Conservation (phyloP, 2,113 vertebrate species). For the Thunnus maccoyii region DNA sequence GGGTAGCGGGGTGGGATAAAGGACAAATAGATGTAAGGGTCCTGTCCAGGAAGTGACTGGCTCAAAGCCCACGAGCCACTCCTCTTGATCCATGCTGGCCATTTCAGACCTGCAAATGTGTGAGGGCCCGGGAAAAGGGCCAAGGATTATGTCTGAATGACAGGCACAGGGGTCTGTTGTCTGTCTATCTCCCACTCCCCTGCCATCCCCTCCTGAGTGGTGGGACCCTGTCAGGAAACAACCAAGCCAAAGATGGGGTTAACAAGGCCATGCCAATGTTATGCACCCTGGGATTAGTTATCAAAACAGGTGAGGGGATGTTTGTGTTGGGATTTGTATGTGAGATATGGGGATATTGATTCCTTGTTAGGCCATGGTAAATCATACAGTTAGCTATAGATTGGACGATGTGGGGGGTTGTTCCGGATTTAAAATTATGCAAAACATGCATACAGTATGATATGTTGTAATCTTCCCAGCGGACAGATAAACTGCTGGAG, state of each 20-base stretch:
- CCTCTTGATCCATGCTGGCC: conserved; percentile 65
- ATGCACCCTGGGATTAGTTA: conserved; percentile 49
- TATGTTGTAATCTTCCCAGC: conserved; percentile 68
- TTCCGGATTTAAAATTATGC: conserved; percentile 17
- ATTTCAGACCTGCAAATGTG: conserved; percentile 68
- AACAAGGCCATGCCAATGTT: conserved; percentile 51
- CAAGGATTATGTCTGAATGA: conserved; percentile 79
- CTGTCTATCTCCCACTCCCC: conserved; percentile 39
- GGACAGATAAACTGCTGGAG: conserved; percentile 87
- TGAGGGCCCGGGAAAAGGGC: conserved; percentile 63
- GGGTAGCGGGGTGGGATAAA: conserved; percentile 21
- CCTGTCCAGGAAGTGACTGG: conserved; percentile 51
- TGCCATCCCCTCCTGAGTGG: conserved; percentile 12
- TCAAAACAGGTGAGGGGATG: conserved; percentile 53
- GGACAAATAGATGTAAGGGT: conserved; percentile 45
- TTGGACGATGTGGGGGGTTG: neutral
- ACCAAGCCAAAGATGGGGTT: conserved; percentile 47
- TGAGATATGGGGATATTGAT: conserved; percentile 7
- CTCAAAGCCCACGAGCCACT: conserved; percentile 58
- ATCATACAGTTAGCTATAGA: neutral
- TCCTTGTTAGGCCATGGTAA: neutral
- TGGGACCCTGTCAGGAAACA: conserved; percentile 17
- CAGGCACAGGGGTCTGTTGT: conserved; percentile 67
- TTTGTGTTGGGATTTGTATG: conserved; percentile 41
- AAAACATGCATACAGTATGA: conserved; percentile 5